Evolutionary conservation across 1,140 invertebrate genomes (phyloP).

Genomic region (Pomacea maculata): DNA sequence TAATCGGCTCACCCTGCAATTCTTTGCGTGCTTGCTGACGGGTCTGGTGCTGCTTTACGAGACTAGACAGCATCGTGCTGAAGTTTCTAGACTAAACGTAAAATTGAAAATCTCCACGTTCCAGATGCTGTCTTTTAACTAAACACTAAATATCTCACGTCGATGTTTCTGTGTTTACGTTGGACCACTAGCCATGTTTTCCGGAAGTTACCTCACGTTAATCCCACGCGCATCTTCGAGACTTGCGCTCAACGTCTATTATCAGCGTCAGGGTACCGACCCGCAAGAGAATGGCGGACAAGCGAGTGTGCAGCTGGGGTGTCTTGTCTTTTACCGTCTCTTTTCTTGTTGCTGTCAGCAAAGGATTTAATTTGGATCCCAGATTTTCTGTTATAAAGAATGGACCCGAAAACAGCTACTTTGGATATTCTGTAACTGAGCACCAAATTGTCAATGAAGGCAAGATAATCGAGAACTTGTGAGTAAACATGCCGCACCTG

Average conservation of each 20-base stretch:
- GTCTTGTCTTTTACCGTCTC: not conserved
- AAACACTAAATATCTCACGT: too few species aligned
- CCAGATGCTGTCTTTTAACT: too few species aligned
- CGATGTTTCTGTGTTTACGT: too few species aligned
- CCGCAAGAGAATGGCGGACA: constrained; percentile 18
- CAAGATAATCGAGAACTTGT: constrained; percentile 37
- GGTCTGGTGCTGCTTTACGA: constrained; percentile 87
- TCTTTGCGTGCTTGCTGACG: constrained; percentile 82
- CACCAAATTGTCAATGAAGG: constrained; percentile 67
- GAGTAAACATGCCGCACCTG: constrained; percentile 24
- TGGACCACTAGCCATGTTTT: too few species aligned
- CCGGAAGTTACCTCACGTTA: too few species aligned
- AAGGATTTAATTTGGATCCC: constrained; percentile 82
- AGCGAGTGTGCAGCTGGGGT: constrained; percentile 8
- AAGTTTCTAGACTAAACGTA: not conserved
- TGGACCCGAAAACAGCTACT: constrained; percentile 78
- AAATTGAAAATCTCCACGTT: not conserved
- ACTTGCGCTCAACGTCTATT: too few species aligned
- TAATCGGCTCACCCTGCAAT: constrained; percentile 75
- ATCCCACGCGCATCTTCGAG: too few species aligned
- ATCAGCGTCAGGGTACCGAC: too few species aligned
- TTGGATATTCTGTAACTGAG: constrained; percentile 89
- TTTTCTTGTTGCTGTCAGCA: constrained; percentile 5
- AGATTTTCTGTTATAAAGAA: constrained; percentile 84
- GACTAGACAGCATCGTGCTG: constrained; percentile 78